Base-by-base conservation (phyloP, 1,140 invertebrate genomes). In the Lepidostoma basale region DNA sequence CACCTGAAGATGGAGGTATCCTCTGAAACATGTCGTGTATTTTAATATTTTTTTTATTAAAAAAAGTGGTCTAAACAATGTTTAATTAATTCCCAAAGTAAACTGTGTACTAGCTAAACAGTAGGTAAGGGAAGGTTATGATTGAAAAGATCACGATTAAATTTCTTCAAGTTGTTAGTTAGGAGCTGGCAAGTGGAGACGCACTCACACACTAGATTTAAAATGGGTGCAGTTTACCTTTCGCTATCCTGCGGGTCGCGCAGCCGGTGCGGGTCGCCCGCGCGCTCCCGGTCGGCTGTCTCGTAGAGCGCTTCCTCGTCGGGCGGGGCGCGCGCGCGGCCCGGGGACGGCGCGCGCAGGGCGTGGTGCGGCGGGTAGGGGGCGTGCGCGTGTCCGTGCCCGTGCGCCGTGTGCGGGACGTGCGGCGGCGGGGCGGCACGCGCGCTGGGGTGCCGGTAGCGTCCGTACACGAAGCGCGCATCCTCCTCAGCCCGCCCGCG, bases 281-380 rank as follows among this genome's bases (percentile, higher is more conserved):
- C 81, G 77, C 88, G 84, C 75, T 90, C 88, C 77, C 88, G 87
- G 81, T 93, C 91, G 72, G 91, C 91, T 74, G 89, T 91, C 83
- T 93, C 91, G 79, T 93, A 93, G 73, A 93, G 91, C 77, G 90
- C 89, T 79, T 93, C 92, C 72, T 93, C 92, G 74, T 91, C 91
- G 74, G 88, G 88, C 75, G 87, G 88, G 8, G 88, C 68, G 76
- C 74, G 79, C 74, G 80, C 81, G 72, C 84, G 83, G 76, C 82
- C 83, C 66, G 77, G 77, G 66, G 83, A 82, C 74, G 84, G 83
- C 28, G 81, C 76, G 54, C 80, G 76, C 12, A 77, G 73, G 33
- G 40, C 40, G 63, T 72, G 67, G 52, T 73, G 67, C 40, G 67
- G 62, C 54, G 72, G 65, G 28, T 68, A 75, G 65, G 79, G 75